Percentiles rank a stretch among this genome's conserved stretches.
Evolutionary conservation across 2,888 invertebrate species (phyloP).

Genomic region (Strigamia maritima): DNA sequence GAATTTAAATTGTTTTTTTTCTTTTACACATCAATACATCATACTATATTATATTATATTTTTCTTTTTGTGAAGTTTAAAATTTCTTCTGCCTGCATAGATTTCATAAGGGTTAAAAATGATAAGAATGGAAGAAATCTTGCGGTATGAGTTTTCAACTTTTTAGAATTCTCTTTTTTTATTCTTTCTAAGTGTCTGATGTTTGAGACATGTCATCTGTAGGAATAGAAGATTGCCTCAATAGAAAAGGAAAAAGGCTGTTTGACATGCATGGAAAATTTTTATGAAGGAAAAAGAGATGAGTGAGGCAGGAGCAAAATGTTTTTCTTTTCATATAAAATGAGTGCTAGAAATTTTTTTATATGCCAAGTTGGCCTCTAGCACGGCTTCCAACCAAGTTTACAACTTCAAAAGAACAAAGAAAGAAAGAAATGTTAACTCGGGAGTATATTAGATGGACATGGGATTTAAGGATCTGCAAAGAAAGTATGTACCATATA

Average conservation of each 20-base stretch:
- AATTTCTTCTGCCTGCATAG: neutral
- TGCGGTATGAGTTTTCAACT: neutral
- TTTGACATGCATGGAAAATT: neutral
- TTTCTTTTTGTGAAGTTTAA: neutral
- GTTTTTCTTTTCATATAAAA: neutral
- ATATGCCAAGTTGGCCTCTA: neutral
- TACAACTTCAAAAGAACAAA: neutral
- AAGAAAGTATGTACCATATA: neutral
- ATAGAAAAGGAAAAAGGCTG: neutral
- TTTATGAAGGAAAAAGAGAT: neutral
- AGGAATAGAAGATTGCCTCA: neutral
- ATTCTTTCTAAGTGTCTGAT: neutral
- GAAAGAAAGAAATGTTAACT: neutral
- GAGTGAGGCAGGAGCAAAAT: neutral
- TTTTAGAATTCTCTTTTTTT: neutral
- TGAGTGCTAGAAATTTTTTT: neutral
- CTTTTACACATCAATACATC: too few relatives aligned
- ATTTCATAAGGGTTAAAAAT: neutral
- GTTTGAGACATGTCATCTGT: neutral
- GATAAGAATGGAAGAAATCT: neutral
- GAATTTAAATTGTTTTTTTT: too few relatives aligned
- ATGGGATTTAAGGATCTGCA: neutral
- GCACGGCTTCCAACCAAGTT: neutral
- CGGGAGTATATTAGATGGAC: neutral
- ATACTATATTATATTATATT: too few relatives aligned